phyloP scores from a whole-genome alignment of 2,113 vertebrate genomes.

The Stercorarius parasiticus region DNA sequence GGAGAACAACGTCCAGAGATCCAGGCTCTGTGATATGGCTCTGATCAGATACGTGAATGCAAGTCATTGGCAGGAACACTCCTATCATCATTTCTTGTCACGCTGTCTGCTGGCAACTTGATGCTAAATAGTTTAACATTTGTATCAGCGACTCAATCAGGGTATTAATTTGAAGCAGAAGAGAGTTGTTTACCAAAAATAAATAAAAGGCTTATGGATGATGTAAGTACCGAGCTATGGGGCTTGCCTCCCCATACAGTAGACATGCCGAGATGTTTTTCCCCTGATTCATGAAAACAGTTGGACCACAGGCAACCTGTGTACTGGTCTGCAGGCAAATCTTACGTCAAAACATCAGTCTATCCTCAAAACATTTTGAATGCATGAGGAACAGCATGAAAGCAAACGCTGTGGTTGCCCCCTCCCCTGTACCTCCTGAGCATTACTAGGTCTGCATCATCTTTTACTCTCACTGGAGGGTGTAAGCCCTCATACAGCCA shows the following conservation, averaged over 20 bases:
- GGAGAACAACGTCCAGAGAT: neutral
- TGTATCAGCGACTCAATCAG: constrained; percentile 2
- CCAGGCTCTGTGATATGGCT: neutral
- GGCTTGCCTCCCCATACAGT: neutral
- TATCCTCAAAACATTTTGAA: neutral
- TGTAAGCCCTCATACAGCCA: neutral
- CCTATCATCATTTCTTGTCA: neutral
- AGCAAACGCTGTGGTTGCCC: neutral
- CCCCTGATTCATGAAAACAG: constrained; percentile 7
- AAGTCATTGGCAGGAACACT: neutral
- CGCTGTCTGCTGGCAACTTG: neutral
- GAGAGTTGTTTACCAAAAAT: constrained; percentile 40
- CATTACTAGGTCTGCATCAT: neutral
- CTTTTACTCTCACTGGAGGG: neutral
- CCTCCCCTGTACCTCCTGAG: neutral
- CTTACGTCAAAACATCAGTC: neutral
- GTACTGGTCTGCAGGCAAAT: neutral
- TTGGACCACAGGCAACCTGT: constrained; percentile 9
- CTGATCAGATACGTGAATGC: neutral
- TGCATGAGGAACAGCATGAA: neutral
- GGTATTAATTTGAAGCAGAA: constrained; percentile 48
- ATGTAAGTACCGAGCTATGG: neutral
- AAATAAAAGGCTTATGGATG: constrained; percentile 22
- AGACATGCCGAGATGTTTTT: constrained; percentile 14
- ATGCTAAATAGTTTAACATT: neutral